Conservation (phyloP, 2,797 vertebrate species). For the Glossophaga mutica region DNA sequence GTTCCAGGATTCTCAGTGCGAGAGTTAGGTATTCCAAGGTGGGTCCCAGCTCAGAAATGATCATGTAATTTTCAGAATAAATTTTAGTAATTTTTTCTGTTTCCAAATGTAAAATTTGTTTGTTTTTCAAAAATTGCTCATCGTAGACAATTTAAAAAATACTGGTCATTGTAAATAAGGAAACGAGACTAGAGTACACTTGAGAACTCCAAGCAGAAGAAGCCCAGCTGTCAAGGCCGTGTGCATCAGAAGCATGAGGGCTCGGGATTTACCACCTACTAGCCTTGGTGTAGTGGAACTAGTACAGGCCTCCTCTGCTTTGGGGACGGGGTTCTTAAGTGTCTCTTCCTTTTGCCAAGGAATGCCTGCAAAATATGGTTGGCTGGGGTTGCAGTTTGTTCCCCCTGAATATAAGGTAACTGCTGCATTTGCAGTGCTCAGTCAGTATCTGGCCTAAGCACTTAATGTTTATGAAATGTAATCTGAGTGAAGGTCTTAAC, state of each 20-base stretch:
- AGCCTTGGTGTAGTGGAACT: background rate
- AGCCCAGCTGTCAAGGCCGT: background rate
- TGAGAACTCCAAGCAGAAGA: background rate
- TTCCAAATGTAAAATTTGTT: background rate
- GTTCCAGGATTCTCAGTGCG: background rate
- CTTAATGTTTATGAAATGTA: background rate
- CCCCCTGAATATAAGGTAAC: background rate
- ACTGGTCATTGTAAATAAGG: background rate
- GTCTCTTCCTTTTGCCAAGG: background rate
- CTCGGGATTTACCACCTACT: background rate
- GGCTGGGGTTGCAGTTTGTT: background rate
- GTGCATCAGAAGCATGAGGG: background rate
- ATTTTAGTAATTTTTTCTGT: background rate
- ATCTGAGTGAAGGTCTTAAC: background rate
- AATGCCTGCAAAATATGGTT: background rate
- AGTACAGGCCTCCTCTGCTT: background rate
- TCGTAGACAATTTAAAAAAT: background rate
- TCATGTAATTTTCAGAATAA: constrained; percentile 8
- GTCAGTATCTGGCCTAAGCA: background rate
- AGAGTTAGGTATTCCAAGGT: background rate
- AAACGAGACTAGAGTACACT: background rate
- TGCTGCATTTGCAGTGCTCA: background rate
- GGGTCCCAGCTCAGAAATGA: background rate
- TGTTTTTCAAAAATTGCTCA: background rate
- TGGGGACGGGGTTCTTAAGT: background rate